Evolutionary conservation across 1,140 invertebrate species (phyloP).

Genomic region (Proctacanthus coquilletti): DNA sequence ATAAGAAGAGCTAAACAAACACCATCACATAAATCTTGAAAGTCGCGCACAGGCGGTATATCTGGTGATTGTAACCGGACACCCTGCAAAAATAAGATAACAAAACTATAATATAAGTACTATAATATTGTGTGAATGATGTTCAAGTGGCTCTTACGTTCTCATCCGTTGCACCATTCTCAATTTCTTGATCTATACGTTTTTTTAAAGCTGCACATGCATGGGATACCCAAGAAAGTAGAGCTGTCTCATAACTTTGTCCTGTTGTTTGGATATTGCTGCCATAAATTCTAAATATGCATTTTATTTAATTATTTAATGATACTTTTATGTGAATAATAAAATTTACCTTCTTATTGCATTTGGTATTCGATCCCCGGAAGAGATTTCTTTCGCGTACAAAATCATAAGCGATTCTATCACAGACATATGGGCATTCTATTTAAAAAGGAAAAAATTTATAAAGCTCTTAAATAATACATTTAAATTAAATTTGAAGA

Average conservation of each 20-base stretch:
- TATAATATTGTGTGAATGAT: neutral
- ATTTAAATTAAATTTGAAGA: no score
- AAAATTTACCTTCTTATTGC: slow-evolving; percentile 57
- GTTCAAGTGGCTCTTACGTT: slow-evolving; percentile 13
- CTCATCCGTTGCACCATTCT: slow-evolving; percentile 22
- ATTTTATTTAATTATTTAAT: neutral
- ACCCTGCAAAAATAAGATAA: slow-evolving; percentile 11
- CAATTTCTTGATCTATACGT: slow-evolving; percentile 37
- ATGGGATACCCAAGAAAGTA: slow-evolving; percentile 84
- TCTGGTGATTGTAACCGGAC: slow-evolving; percentile 25
- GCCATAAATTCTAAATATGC: slow-evolving; percentile 23
- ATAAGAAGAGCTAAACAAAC: slow-evolving; percentile 76
- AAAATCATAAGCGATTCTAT: slow-evolving; percentile 94
- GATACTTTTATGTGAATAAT: neutral
- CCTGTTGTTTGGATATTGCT: slow-evolving; percentile 31
- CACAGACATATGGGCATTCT: slow-evolving; percentile 92
- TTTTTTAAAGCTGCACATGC: slow-evolving; percentile 60
- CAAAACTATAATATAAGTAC: no score
- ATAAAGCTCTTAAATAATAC: no score
- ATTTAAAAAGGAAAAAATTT: slow-evolving; percentile 27
- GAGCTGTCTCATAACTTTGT: slow-evolving; percentile 68
- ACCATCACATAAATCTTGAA: slow-evolving; percentile 76
- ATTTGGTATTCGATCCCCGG: slow-evolving; percentile 69
- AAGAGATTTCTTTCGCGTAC: slow-evolving; percentile 86
- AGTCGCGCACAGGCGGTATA: slow-evolving; percentile 27